Conservation (phyloP, 2,113 vertebrate genomes). For the Gavia stellata region DNA sequence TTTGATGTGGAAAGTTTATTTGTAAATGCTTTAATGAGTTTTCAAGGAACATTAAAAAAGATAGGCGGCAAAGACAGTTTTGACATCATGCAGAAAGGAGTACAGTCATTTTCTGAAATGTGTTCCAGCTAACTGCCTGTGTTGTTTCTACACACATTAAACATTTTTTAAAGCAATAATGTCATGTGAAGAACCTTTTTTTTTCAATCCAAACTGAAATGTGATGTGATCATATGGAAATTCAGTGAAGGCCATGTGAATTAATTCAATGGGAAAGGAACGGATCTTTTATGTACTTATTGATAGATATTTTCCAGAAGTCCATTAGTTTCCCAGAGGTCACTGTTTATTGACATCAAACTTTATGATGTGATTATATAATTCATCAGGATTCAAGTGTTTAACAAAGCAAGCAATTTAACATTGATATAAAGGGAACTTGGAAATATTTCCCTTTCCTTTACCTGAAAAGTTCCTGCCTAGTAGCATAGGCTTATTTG, state of each 20-base stretch:
- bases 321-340: neutral
- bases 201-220: neutral
- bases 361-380: neutral
- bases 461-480: neutral
- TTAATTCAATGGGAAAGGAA: neutral
- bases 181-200: neutral
- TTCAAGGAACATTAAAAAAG: neutral
- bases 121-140: neutral
- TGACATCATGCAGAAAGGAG: neutral
- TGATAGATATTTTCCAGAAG: constrained; percentile 43
- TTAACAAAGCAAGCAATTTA: neutral
- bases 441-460: neutral
- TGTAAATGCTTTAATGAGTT: constrained; percentile 30
- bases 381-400: neutral
- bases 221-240: neutral
- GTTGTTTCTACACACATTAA: neutral
- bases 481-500: neutral
- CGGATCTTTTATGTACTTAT: neutral
- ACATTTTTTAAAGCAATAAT: neutral
- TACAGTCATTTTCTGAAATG: neutral
- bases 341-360: neutral
- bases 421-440: neutral
- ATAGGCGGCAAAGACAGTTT: neutral
- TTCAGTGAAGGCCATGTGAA: neutral
- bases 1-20: constrained; percentile 16